These are phyloP conservation scores for Atractosteus spatula DNA, from an alignment of 2,113 vertebrate genomes.

Conservation along the genomic window DNA sequence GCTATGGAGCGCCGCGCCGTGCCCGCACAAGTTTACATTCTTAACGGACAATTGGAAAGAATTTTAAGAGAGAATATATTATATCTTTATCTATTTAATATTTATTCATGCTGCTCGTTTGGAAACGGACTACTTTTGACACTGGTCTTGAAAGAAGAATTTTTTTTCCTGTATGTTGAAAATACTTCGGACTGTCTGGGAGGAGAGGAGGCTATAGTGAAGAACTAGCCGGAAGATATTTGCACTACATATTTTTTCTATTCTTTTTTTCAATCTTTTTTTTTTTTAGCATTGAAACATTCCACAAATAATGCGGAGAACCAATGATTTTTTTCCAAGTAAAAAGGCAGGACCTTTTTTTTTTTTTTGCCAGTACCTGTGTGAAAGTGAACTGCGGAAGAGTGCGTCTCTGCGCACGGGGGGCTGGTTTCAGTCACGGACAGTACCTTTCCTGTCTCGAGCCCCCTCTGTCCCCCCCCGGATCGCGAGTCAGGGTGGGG, in stretches of 20 bases:
- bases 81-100: constrained; percentile 59
- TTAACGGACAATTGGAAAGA: constrained; percentile 31
- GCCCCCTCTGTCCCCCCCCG: no score
- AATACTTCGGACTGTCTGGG: constrained; percentile 5
- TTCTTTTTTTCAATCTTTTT: constrained; percentile 20
- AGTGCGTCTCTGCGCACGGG: not conserved
- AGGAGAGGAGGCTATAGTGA: constrained; percentile 18
- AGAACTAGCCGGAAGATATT: constrained; percentile 45
- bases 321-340: constrained; percentile 30
- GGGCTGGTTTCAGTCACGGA: no score
- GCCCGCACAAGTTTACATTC: constrained; percentile 46
- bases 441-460: no score
- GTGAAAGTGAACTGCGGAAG: not conserved
- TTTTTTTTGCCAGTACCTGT: constrained; percentile 31
- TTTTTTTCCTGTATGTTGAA: constrained; percentile 28
- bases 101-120: constrained; percentile 67
- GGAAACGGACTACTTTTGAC: constrained; percentile 24
- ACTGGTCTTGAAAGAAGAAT: constrained; percentile 21
- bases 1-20: constrained; percentile 27
- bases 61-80: constrained; percentile 33
- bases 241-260: constrained; percentile 61
- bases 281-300: constrained; percentile 24
- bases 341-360: constrained; percentile 26
- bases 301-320: constrained; percentile 24
- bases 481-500: no score